Base-by-base conservation (phyloP, 2,888 invertebrate genomes). In the Ichneumoninae sp. region DNA sequence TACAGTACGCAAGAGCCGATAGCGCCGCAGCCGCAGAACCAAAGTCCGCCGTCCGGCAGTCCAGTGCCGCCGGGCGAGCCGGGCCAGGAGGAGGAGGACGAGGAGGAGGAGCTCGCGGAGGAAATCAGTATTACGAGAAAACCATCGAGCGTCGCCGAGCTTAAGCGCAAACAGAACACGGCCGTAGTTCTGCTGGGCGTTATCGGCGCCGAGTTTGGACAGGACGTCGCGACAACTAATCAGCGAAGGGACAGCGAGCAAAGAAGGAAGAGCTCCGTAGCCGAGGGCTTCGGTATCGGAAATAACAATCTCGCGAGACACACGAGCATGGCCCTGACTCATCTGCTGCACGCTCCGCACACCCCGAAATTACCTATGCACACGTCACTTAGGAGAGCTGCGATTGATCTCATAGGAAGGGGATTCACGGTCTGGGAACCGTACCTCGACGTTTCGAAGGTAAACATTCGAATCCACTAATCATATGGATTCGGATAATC, bases 341-440 rank as follows among this genome's bases (percentile, higher is more conserved):
- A 99, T 95, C 95, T 99, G 33, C 95, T 99, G 70, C 96, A 98
- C 84, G 97, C 98, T 13, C 97, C 98, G n/a, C 96, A 98, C 6
- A 96, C 97, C 33, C 94, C 96, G 1, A 97, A 97, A 88, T 95
- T 99, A 85, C 99, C 99, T 0, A 96, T 98, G 54, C 97, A 98
- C 94, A 98, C 98, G 22, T 97, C 99, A n/a, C 94, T 99, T 68
- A 95, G 99, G 2, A 95, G 99, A 85, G 99, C 99, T 13, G 99
- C 99, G 0, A 98, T 99, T 65, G 99, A 99, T 95, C 95, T 99
- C 86, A 96, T 99, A 86, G 99, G 99, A 0, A 96, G 99, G 65
- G 99, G 99, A 4, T 99, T 99, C 94, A 98, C 98, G 0, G 99
- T 99, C 0, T 99, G 99, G 99, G 99, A 99, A 92, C 99, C 99